Base-by-base conservation (phyloP, 53 echinoderm and acorn worm genomes). In the Luidia sarsii region DNA sequence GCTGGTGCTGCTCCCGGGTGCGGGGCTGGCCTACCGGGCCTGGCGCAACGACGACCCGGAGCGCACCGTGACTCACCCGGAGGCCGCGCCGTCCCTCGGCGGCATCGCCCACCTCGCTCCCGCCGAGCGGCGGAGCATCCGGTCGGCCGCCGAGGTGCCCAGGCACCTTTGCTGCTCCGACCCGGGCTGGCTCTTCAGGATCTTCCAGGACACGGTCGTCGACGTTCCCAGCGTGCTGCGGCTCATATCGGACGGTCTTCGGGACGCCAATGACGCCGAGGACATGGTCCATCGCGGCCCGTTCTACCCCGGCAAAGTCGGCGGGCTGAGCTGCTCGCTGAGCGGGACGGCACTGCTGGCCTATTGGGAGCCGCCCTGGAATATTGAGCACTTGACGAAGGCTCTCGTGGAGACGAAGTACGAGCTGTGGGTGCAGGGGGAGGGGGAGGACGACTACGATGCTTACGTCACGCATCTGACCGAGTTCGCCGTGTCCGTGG, bases 141-240 rank as follows among this genome's bases (percentile, higher is more conserved):
- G 85, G 20, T 34, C 38, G 33, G 87, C 91, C 29, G 32, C 63
- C 5, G 99, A 99, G 36, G 99, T 99, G 16, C 91, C 91, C 30
- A 70, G 48, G 54, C 99, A 99, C 67, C 77, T 99, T 7, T 99
- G 99, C 60, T 99, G 99, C 74, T 83, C 70, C 21, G 84, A 99
- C 71, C 91, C 99, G 1, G 79, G 87, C 15, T 99, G 99, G 99
- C 69, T 99, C 32, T 99, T 87, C 63, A 80, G 99, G 14, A 91
- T 94, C 20, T 99, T 94, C 80, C 99, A 99, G 52, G 99, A 99
- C 74, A 99, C 99, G 15, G 32, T 77, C n/a, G 89, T 94, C 5
- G 68, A 87, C 57, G 48, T 94, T 49, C 53, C 83, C 8, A 74
- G 84, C 33, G 80, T 99, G 11, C 37, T 87, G 14, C 48, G 38